Conservation (phyloP, 2,113 vertebrate genomes). For the Halcyon malimbica region DNA sequence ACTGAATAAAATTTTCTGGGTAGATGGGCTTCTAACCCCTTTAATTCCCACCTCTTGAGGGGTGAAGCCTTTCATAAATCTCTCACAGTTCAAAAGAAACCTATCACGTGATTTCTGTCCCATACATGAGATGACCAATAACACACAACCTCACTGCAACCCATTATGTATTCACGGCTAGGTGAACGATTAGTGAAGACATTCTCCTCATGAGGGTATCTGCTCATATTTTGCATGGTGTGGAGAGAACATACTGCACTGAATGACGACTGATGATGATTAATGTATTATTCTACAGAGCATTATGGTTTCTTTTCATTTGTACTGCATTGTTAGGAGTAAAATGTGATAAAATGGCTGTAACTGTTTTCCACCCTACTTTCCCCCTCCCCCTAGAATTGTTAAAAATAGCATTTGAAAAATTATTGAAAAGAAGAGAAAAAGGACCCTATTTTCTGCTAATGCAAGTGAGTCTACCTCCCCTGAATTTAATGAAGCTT, state of each 20-base stretch:
- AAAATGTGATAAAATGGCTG: constrained; percentile 63
- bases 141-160: constrained; percentile 24
- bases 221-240: constrained; percentile 54
- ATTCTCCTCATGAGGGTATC: constrained; percentile 62
- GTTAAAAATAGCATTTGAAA: constrained; percentile 57
- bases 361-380: constrained; percentile 52
- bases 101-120: constrained; percentile 47
- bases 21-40: constrained; percentile 50
- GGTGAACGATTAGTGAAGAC: constrained; percentile 73
- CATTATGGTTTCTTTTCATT: constrained; percentile 61
- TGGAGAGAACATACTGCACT: constrained; percentile 39
- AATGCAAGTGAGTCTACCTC: constrained; percentile 19
- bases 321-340: constrained; percentile 59
- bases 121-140: constrained; percentile 69
- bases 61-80: constrained; percentile 67
- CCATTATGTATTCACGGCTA: constrained; percentile 62
- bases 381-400: constrained; percentile 15
- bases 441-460: constrained; percentile 34
- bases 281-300: constrained; percentile 72
- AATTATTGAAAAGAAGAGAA: constrained; percentile 37
- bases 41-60: constrained; percentile 51
- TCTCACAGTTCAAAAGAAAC: constrained; percentile 50
- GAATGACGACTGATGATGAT: constrained; percentile 77
- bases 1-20: constrained; percentile 44
- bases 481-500: constrained; percentile 38